Evolutionary conservation across 2,797 vertebrate genomes (phyloP).

Genomic region (Epinephelus coioides): DNA sequence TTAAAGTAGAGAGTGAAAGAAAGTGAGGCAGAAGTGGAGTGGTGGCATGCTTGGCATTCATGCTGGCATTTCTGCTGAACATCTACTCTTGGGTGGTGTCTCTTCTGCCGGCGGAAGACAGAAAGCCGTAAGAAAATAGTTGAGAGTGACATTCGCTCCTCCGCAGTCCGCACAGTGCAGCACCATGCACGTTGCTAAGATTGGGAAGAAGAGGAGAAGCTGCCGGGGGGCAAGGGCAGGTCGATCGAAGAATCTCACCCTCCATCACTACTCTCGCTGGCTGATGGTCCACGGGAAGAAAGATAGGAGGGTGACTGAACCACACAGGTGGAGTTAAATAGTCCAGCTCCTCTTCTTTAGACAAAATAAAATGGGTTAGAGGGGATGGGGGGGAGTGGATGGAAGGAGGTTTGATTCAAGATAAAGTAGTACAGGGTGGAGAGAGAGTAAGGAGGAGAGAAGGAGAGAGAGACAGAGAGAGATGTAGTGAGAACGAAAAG

Average conservation of each 20-base stretch:
- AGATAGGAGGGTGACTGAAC: slow-evolving; percentile 87
- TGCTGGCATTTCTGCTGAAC: slow-evolving; percentile 73
- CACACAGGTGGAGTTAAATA: slow-evolving; percentile 86
- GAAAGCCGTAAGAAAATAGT: slow-evolving; percentile 49
- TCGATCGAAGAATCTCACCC: slow-evolving; percentile 87
- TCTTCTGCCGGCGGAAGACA: slow-evolving; percentile 46
- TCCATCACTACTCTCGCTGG: slow-evolving; percentile 83
- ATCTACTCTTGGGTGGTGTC: slow-evolving; percentile 54
- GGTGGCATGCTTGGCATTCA: slow-evolving; percentile 80
- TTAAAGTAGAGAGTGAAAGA: slow-evolving; percentile 22
- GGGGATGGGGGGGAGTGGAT: slow-evolving; percentile 17
- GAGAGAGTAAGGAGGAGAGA: slow-evolving; percentile 49
- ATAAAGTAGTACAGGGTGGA: slow-evolving; percentile 56
- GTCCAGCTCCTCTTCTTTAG: slow-evolving; percentile 86
- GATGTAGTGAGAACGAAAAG: slow-evolving; percentile 66
- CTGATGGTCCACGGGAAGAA: slow-evolving; percentile 85
- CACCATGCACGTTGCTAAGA: slow-evolving; percentile 81
- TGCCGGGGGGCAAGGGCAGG: slow-evolving; percentile 40
- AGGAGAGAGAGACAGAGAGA: slow-evolving; percentile 53
- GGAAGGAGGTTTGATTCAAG: slow-evolving; percentile 56
- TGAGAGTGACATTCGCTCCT: slow-evolving; percentile 60
- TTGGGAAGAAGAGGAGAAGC: slow-evolving; percentile 45
- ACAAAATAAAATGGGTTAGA: slow-evolving; percentile 70
- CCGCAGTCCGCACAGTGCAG: slow-evolving; percentile 75
- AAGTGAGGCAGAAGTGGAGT: slow-evolving; percentile 28